Evolutionary conservation across 2,113 vertebrate species (phyloP).

Genomic region (Oreotrochilus melanogaster): DNA sequence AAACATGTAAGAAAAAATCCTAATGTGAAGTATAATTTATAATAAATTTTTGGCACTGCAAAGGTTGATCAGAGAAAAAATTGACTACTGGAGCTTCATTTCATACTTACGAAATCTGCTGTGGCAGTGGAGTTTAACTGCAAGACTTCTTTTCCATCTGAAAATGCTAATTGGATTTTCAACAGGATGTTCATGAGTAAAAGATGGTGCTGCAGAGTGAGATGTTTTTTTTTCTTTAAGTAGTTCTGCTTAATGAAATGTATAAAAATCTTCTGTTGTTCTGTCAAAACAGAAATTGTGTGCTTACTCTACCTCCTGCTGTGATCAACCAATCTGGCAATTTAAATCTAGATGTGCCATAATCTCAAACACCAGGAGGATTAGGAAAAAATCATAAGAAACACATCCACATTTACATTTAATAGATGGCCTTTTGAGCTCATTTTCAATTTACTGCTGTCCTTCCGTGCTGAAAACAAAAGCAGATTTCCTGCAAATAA

Average conservation of each 20-base stretch:
- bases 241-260: constrained; percentile 65
- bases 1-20: not conserved
- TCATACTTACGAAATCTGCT: not conserved
- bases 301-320: constrained; percentile 68
- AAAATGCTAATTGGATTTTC: constrained; percentile 50
- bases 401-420: constrained; percentile 48
- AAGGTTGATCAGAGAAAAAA: not conserved
- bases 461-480: constrained; percentile 52
- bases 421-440: constrained; percentile 59
- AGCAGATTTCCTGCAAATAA: constrained; percentile 47
- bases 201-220: constrained; percentile 13
- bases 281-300: constrained; percentile 74
- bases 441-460: constrained; percentile 43
- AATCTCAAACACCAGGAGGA: constrained; percentile 52
- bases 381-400: constrained; percentile 25
- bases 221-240: constrained; percentile 27
- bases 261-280: constrained; percentile 65
- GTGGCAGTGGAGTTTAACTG: constrained; percentile 15
- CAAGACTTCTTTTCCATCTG: constrained; percentile 25
- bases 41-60: not conserved
- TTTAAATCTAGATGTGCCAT: constrained; percentile 75
- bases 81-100: not conserved
- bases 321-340: constrained; percentile 66
- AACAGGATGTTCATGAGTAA: constrained; percentile 40
- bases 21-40: constrained; percentile 45